Percentiles rank a stretch among this genome's conserved stretches.
Evolutionary conservation across 2,797 vertebrate species (phyloP).

Genomic region (Dryobates pubescens): DNA sequence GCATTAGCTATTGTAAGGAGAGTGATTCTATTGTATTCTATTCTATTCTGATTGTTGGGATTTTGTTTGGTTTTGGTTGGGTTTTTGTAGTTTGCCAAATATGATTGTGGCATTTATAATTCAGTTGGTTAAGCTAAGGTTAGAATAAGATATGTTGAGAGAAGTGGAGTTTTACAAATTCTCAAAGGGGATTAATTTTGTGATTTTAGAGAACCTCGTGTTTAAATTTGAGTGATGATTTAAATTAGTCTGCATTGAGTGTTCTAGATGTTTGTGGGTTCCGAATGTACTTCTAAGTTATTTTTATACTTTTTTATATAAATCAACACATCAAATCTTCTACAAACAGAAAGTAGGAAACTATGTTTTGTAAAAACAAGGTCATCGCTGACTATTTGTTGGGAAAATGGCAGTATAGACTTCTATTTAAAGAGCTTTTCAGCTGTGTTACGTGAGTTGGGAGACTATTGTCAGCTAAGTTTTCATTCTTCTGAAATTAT

Average conservation of each 20-base stretch:
- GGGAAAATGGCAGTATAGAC: background rate
- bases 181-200: background rate
- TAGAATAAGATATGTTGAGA: background rate
- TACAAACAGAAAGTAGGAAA: background rate
- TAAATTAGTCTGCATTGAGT: background rate
- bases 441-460: background rate
- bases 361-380: background rate
- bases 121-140: background rate
- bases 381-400: background rate
- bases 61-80: too few relatives aligned
- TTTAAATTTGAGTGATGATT: background rate
- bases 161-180: background rate
- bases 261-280: background rate
- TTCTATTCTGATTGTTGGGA: background rate
- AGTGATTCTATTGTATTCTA: too few relatives aligned
- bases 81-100: background rate
- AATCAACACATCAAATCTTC: background rate
- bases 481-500: background rate
- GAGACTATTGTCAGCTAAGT: background rate
- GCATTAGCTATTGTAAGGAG: background rate
- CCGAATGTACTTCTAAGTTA: background rate
- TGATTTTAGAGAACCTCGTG: background rate
- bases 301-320: background rate
- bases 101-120: background rate
- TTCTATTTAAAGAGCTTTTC: slow-evolving; percentile 2